Evolutionary conservation across 2,113 vertebrate genomes (phyloP).

Genomic region (Anhinga rufa): DNA sequence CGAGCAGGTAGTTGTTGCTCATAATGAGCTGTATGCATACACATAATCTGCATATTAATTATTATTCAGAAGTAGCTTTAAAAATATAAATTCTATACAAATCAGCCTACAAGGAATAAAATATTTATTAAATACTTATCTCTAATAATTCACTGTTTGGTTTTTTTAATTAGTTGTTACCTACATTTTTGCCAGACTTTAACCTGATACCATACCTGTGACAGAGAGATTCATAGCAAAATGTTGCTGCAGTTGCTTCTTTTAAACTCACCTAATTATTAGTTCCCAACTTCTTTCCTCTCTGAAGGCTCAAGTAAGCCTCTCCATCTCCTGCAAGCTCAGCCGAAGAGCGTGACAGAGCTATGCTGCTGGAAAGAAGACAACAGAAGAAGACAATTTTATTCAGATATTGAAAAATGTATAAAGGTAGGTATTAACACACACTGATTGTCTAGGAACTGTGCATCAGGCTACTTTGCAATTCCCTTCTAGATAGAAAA

Average conservation of each 20-base stretch:
- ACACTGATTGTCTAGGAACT: neutral
- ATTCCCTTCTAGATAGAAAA: neutral
- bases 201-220: neutral
- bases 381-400: neutral
- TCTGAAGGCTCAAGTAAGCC: neutral
- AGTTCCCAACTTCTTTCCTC: neutral
- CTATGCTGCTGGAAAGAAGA: neutral
- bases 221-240: neutral
- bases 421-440: neutral
- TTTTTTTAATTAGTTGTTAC: neutral
- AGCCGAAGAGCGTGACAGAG: neutral
- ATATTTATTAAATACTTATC: neutral
- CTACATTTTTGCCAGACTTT: neutral
- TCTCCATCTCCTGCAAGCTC: neutral
- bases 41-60: neutral
- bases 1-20: neutral
- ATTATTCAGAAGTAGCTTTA: neutral
- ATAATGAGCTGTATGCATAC: neutral
- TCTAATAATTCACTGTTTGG: neutral
- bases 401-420: neutral
- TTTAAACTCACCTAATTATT: slow-evolving; percentile 13
- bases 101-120: neutral
- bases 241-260: neutral
- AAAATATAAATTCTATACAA: neutral
- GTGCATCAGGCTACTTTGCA: neutral